phyloP scores from a whole-genome alignment of 2,888 invertebrate species.

The Drosophila testacea region DNA sequence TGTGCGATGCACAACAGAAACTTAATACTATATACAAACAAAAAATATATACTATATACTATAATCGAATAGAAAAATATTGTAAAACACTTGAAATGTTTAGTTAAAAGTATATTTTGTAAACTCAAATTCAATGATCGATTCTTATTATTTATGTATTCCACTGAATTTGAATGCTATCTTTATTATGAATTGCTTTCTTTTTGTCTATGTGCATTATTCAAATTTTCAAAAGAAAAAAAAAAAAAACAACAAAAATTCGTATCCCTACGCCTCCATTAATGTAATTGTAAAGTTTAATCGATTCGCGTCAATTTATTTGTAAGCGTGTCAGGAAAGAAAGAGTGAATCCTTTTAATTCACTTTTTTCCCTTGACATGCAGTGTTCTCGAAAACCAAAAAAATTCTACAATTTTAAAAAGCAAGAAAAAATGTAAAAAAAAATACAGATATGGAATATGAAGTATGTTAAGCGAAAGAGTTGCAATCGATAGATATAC shows the following conservation, averaged over 20 bases:
- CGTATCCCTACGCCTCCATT: constrained; percentile 29
- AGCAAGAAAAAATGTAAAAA: constrained; percentile 17
- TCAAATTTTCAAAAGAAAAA: constrained; percentile 47
- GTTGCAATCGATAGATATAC: constrained; percentile 15
- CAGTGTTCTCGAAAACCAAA: constrained; percentile 7
- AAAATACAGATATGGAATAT: constrained; percentile 25
- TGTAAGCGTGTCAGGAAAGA: constrained; percentile 40
- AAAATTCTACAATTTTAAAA: constrained; percentile 1
- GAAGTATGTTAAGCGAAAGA: constrained; percentile 43
- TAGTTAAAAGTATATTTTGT: constrained; percentile 35
- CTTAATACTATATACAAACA: background rate
- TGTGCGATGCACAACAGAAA: constrained; percentile 13
- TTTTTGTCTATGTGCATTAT: constrained; percentile 45
- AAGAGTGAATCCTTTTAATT: constrained; percentile 6
- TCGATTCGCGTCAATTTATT: constrained; percentile 46
- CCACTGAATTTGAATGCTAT: constrained; percentile 38
- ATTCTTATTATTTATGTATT: constrained; percentile 2
- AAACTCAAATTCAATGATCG: constrained; percentile 47
- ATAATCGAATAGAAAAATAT: constrained; percentile 4
- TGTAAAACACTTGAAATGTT: constrained; percentile 34
- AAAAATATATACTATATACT: background rate
- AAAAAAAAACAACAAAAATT: constrained; percentile 1
- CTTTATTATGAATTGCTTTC: constrained; percentile 12
- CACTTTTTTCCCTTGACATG: constrained; percentile 28
- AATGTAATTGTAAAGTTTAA: constrained; percentile 55